These are phyloP conservation scores for Labroides dimidiatus DNA, from an alignment of 2,797 vertebrate genomes.

Conservation along the genomic window DNA sequence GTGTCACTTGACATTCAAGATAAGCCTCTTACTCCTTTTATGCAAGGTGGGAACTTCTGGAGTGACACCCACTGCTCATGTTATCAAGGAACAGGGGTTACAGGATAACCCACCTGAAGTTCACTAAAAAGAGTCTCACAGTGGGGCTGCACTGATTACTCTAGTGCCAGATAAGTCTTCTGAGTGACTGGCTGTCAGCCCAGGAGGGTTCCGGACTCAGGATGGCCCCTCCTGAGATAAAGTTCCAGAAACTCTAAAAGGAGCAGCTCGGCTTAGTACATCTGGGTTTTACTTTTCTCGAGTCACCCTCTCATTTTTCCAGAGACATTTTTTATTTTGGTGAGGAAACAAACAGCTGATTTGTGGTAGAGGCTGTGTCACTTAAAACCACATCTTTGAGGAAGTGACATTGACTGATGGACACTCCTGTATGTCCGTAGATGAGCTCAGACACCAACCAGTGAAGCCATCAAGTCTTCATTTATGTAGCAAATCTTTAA, in stretches of 20 bases:
- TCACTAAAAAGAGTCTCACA: conserved; percentile 37
- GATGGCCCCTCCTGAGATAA: background rate
- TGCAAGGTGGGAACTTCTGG: conserved; percentile 30
- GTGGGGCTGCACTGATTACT: conserved; percentile 10
- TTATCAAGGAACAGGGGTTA: conserved; percentile 40
- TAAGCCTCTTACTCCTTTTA: conserved; percentile 33
- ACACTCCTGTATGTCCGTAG: too few relatives aligned
- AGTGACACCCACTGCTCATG: conserved; percentile 9
- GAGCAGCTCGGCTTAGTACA: background rate
- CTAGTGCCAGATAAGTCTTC: conserved; percentile 40
- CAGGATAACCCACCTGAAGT: conserved; percentile 36
- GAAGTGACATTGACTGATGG: too few relatives aligned
- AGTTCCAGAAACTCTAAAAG: background rate
- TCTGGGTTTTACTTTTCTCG: background rate
- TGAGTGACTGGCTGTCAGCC: conserved; percentile 17
- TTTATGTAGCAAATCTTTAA: too few relatives aligned
- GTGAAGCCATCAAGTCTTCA: too few relatives aligned
- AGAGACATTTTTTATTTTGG: too few relatives aligned
- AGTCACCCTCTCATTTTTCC: too few relatives aligned
- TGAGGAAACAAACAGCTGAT: too few relatives aligned
- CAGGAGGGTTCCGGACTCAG: conserved; percentile 14
- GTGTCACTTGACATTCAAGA: conserved; percentile 43
- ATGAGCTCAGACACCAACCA: too few relatives aligned
- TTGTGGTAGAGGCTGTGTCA: too few relatives aligned
- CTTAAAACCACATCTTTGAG: too few relatives aligned